Conservation (phyloP, 1,140 invertebrate species). For the Euwallacea similis region DNA sequence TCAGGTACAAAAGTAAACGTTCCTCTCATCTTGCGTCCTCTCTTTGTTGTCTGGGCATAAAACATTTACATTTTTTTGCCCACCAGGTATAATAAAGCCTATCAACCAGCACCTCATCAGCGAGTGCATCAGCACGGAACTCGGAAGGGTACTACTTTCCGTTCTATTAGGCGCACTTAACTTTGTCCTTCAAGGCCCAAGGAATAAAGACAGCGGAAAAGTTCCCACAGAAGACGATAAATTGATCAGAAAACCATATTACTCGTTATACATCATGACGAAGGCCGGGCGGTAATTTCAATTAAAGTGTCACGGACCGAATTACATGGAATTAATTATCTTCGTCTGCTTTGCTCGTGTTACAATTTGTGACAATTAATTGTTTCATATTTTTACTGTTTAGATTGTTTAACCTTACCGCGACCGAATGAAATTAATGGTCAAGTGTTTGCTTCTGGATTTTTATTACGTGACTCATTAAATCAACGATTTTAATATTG, state of each 20-base stretch:
- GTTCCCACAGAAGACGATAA: background rate
- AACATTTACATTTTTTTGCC: slow-evolving; percentile 28
- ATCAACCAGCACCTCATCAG: slow-evolving; percentile 7
- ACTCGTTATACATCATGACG: background rate
- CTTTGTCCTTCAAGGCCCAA: slow-evolving; percentile 8
- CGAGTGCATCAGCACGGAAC: slow-evolving; percentile 15
- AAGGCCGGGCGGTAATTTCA: slow-evolving; percentile 14
- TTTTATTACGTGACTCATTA: slow-evolving; percentile 7
- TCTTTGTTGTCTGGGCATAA: slow-evolving; percentile 27
- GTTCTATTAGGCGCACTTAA: slow-evolving; percentile 24
- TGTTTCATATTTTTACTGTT: slow-evolving; percentile 26
- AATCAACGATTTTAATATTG: background rate
- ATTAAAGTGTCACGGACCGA: slow-evolving; percentile 24
- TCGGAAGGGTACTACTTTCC: slow-evolving; percentile 10
- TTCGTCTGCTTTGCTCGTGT: slow-evolving; percentile 18
- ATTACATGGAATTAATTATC: slow-evolving; percentile 24
- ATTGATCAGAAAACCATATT: slow-evolving; percentile 1
- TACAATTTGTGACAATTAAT: slow-evolving; percentile 21
- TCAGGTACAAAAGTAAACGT: slow-evolving; percentile 26
- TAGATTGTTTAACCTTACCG: slow-evolving; percentile 19
- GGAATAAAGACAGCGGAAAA: background rate
- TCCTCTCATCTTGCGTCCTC: slow-evolving; percentile 16
- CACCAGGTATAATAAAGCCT: slow-evolving; percentile 17
- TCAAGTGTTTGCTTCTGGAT: slow-evolving; percentile 9
- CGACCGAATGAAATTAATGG: slow-evolving; percentile 11